Conservation (phyloP, 2,888 invertebrate genomes). For the Leptopterna dolabrata region DNA sequence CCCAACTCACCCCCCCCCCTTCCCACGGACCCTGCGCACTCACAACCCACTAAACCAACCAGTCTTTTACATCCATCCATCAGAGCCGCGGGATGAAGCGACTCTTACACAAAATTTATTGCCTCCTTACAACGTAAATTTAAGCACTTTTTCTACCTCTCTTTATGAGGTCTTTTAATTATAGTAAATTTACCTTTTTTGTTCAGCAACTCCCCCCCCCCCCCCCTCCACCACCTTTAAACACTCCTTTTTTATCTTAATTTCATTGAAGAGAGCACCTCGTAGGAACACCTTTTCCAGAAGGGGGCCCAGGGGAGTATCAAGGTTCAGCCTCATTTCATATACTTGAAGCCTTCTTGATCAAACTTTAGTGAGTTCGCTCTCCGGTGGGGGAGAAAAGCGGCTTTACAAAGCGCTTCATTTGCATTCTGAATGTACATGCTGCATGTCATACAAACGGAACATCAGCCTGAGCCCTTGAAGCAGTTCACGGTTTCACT, state of each 20-base stretch:
- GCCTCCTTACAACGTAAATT: conserved; percentile 23
- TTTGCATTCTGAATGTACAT: background rate
- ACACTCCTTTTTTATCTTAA: background rate
- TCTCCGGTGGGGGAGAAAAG: background rate
- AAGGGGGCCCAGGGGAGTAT: background rate
- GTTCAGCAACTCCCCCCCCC: background rate
- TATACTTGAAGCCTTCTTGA: background rate
- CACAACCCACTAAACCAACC: background rate
- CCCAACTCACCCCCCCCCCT: background rate
- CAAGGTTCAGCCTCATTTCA: background rate
- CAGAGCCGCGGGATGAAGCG: background rate
- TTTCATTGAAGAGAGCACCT: background rate
- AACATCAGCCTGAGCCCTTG: background rate
- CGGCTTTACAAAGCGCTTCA: background rate
- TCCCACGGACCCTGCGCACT: background rate
- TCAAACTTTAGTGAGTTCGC: background rate
- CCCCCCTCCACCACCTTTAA: too few species aligned
- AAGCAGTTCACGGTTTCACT: background rate
- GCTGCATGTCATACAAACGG: background rate
- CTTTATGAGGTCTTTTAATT: conserved; percentile 20
- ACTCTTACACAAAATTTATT: background rate
- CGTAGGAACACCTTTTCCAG: background rate
- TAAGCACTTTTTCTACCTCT: background rate
- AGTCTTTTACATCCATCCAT: background rate
- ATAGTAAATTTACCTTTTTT: background rate